Percentiles rank a stretch among this genome's conserved stretches.
Conservation (phyloP, 2,888 invertebrate species). For the Capitulum mitella region DNA sequence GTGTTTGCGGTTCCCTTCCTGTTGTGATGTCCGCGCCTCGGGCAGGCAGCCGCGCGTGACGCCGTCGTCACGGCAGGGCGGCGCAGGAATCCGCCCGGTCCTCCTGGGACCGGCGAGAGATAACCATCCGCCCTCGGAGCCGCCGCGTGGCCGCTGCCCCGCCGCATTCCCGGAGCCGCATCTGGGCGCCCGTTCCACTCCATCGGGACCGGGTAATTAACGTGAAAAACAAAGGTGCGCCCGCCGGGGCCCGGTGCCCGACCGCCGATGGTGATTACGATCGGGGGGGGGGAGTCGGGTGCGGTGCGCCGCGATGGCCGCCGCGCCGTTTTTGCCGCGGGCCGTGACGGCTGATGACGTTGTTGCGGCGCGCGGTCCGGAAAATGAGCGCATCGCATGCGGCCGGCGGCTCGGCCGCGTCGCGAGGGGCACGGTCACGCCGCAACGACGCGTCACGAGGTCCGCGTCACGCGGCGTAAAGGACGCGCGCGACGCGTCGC, state of each 20-base stretch:
- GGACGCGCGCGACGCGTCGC: not conserved
- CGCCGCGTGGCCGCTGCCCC: no score
- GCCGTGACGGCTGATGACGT: not conserved
- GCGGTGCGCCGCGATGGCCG: not conserved
- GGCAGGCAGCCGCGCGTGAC: no score
- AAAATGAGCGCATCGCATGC: not conserved
- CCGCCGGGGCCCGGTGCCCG: not conserved
- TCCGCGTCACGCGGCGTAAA: not conserved
- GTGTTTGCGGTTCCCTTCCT: no score
- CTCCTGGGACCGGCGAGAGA: no score
- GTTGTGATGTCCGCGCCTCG: no score
- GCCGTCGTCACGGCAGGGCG: no score
- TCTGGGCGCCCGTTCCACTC: conserved; percentile 4
- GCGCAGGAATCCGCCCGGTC: no score
- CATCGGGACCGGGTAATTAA: not conserved
- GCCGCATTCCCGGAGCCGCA: no score
- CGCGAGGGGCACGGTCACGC: no score
- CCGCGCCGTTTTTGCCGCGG: not conserved
- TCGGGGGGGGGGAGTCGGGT: not conserved
- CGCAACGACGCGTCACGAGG: not conserved
- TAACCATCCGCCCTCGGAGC: no score
- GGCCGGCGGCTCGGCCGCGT: not conserved
- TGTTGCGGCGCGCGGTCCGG: not conserved
- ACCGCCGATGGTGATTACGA: not conserved
- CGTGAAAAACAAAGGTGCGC: conserved; percentile 22